Conservation (phyloP, 2,113 vertebrate species). For the Pithys albifrons region DNA sequence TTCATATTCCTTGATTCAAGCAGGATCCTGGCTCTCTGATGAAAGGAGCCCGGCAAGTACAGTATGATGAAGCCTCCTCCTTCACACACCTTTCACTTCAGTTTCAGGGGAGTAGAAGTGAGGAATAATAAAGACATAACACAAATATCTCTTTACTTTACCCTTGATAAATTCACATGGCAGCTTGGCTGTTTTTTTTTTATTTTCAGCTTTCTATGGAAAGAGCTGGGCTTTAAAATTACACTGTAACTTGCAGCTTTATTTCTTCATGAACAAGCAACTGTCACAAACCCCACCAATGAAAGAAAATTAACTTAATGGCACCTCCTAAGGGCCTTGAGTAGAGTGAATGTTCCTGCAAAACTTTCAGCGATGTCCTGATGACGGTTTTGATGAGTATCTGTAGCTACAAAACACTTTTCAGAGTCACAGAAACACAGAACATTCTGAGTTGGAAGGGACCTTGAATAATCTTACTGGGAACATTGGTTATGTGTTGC, state of each 20-base stretch:
- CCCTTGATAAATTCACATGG: neutral
- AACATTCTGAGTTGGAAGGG: neutral
- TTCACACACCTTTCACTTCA: neutral
- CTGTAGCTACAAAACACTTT: neutral
- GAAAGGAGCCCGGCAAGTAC: neutral
- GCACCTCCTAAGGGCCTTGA: neutral
- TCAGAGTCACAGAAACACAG: neutral
- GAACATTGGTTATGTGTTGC: neutral
- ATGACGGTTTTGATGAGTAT: neutral
- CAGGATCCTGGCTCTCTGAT: neutral
- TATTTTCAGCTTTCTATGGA: neutral
- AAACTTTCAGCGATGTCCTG: neutral
- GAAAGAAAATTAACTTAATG: neutral
- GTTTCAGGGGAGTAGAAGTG: neutral
- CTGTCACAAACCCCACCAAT: neutral
- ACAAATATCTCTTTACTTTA: neutral
- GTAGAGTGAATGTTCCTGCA: neutral
- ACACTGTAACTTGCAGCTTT: neutral
- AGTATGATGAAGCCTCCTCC: neutral
- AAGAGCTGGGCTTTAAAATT: conserved; percentile 5
- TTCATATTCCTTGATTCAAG: neutral
- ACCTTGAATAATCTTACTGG: neutral
- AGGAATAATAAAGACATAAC: neutral
- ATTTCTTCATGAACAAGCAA: neutral
- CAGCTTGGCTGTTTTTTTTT: neutral